These are phyloP conservation scores for Axea sp. DNA, from an alignment of 2,888 invertebrate species.

Conservation along the genomic window DNA sequence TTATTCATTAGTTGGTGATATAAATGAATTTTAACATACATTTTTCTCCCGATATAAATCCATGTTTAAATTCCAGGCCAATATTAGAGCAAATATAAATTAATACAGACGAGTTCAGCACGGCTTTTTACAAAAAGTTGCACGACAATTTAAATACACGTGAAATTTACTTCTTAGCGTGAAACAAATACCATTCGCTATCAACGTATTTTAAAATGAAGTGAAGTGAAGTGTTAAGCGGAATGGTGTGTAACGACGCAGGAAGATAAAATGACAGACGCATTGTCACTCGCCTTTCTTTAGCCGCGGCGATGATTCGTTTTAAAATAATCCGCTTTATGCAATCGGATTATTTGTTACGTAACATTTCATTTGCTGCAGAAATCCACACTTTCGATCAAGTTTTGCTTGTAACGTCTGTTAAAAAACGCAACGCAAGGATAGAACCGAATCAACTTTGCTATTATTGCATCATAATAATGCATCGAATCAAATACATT, in stretches of 20 bases:
- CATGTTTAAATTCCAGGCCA: no score
- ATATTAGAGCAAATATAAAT: no score
- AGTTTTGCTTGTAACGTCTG: no score
- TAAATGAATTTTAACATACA: no score
- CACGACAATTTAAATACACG: background rate
- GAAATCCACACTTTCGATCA: background rate
- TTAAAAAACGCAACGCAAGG: no score
- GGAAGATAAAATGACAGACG: constrained; percentile 4
- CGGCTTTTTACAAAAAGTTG: background rate
- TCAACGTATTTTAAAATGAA: background rate
- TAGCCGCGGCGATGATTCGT: background rate
- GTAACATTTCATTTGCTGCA: constrained; percentile 4
- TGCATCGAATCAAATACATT: no score
- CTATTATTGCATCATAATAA: no score
- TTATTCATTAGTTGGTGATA: no score
- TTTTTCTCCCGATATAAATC: no score
- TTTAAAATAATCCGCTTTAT: constrained; percentile 15
- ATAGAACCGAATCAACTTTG: no score
- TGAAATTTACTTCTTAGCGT: background rate
- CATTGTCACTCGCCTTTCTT: constrained; percentile 7
- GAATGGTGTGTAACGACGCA: constrained; percentile 2
- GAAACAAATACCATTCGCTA: constrained; percentile 5
- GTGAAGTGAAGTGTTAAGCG: constrained; percentile 6
- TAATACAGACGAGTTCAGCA: no score
- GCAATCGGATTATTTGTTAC: constrained; percentile 5